A percentile compares a stretch with the other conserved stretches of the same genome.
phyloP scores from a whole-genome alignment of 2,888 invertebrate species.

The Eucriotettix oculatus region DNA sequence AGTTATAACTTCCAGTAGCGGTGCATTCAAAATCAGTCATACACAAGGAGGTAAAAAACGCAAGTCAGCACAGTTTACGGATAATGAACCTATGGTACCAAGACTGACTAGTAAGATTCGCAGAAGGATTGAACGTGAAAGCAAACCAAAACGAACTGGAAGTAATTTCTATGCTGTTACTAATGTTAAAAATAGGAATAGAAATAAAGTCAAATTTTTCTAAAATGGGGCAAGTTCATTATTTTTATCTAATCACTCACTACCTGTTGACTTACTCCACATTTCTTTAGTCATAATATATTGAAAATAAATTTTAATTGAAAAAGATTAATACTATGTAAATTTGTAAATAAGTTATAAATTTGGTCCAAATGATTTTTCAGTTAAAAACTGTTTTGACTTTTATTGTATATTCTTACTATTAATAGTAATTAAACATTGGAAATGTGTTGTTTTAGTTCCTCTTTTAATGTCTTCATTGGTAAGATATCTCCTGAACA shows the following conservation, averaged over 20 bases:
- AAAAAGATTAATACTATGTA: too few relatives aligned
- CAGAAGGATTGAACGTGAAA: conserved; percentile 54
- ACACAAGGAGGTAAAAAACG: conserved; percentile 20
- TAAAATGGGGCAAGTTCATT: not conserved
- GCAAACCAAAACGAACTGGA: conserved; percentile 65
- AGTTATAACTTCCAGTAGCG: conserved; percentile 27
- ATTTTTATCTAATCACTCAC: too few relatives aligned
- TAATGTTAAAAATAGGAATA: conserved; percentile 77
- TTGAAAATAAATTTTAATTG: not conserved
- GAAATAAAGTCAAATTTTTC: conserved; percentile 41
- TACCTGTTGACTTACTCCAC: not conserved
- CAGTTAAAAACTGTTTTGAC: not conserved
- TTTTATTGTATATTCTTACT: not conserved
- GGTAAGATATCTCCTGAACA: too few relatives aligned
- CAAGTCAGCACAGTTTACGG: conserved; percentile 13
- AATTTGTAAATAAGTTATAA: too few relatives aligned
- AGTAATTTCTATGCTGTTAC: conserved; percentile 79
- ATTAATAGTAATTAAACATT: too few relatives aligned
- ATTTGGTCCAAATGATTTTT: not conserved
- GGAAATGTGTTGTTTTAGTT: too few relatives aligned
- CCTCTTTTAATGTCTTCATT: too few relatives aligned
- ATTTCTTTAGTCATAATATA: not conserved
- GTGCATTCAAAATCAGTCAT: conserved; percentile 27
- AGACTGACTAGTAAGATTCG: conserved; percentile 61
- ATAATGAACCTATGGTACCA: not conserved